Conservation (phyloP, 30 jellyfish, hydroid and myxozoan species). For the Hydra vulgaris region DNA sequence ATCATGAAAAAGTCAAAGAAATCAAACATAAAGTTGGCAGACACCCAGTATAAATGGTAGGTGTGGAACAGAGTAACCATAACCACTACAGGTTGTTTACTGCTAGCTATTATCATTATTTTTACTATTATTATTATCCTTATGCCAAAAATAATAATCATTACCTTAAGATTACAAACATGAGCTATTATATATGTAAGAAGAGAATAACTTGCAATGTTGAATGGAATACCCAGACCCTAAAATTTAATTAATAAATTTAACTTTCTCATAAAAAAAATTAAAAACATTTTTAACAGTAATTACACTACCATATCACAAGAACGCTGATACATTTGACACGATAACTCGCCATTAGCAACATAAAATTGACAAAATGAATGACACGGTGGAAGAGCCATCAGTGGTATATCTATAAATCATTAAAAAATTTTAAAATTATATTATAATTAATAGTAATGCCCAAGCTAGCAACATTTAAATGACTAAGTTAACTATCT, state of each 20-base stretch:
- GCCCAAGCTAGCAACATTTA: no score
- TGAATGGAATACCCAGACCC: constrained; percentile 99
- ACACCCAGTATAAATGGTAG: no score
- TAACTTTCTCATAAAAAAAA: neutral
- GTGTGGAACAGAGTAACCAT: no score
- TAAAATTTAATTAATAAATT: neutral
- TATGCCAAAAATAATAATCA: neutral
- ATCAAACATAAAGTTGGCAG: no score
- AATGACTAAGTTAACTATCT: no score
- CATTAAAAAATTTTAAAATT: neutral
- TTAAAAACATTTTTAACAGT: neutral
- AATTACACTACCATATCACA: constrained; percentile 80
- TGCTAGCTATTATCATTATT: no score
- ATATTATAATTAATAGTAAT: no score
- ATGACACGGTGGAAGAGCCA: constrained; percentile 99
- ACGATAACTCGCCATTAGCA: constrained; percentile 78
- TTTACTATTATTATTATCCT: no score
- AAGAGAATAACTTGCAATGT: constrained; percentile 90
- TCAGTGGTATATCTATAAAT: constrained; percentile 54
- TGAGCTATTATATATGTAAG: constrained; percentile 85
- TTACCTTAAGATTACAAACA: constrained; percentile 80
- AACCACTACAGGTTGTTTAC: no score
- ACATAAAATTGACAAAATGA: constrained; percentile 86
- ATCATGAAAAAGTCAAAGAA: no score
- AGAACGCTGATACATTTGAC: constrained; percentile 94